phyloP scores from a whole-genome alignment of 2,797 vertebrate species.

The Lagodon rhomboides region DNA sequence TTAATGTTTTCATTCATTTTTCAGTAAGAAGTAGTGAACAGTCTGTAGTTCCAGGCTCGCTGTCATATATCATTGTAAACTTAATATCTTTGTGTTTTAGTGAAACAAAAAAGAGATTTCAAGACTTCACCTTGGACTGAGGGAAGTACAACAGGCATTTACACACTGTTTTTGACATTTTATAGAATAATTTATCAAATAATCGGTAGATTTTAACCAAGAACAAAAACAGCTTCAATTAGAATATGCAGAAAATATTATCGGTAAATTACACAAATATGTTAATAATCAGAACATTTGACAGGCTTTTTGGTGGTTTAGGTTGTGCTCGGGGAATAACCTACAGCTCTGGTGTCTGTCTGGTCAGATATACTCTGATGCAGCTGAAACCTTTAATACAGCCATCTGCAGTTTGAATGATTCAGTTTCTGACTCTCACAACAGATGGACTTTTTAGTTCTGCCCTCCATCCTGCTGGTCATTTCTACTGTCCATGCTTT shows the following conservation, averaged over 20 bases:
- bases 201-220: too few species aligned
- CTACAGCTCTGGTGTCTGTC: background rate
- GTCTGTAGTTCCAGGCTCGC: background rate
- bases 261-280: too few species aligned
- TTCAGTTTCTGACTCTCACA: conserved; percentile 13
- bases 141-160: background rate
- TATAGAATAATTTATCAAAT: background rate
- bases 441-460: conserved; percentile 70
- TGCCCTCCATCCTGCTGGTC: conserved; percentile 63
- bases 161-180: background rate
- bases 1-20: background rate
- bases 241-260: too few species aligned
- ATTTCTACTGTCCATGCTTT: conserved; percentile 60
- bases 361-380: background rate
- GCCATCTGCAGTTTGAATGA: background rate
- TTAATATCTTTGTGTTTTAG: background rate
- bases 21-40: background rate
- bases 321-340: too few species aligned
- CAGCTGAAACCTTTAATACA: background rate
- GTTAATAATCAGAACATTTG: too few species aligned
- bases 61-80: background rate
- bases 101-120: background rate
- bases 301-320: too few species aligned
- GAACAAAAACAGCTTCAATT: too few species aligned
- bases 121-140: background rate